Base-by-base conservation (phyloP, 2,888 invertebrate genomes). In the Asteroscopus sphinx region DNA sequence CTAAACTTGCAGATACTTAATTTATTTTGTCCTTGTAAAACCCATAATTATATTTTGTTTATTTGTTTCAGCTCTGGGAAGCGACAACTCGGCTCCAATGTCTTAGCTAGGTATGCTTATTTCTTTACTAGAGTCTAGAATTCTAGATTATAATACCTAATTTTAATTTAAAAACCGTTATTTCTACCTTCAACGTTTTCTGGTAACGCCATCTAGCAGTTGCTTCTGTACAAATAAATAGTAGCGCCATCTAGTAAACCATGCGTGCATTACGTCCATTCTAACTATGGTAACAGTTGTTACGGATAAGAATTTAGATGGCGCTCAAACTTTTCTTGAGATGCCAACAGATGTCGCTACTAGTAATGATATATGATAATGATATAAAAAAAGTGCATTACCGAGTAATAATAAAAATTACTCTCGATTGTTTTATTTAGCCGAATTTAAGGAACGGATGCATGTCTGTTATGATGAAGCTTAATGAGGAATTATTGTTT, bases 21-120 rank as follows among this genome's bases (percentile, higher is more conserved):
- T 21, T 4, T 21, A 21, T 4, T 2, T 3, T 21, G 13, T 16
- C 6, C 37, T 39, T 13, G 9, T n/a, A 52, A 39, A 30, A 7
- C 48, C 39, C 45, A 47, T 41, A 4, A 33, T 47, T 42, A 47
- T 41, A 4, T 36, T 47, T 42, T 33, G 48, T 63, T 62, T 66
- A 51, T 68, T 91, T 91, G 90, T 93, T 96, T 79, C 96, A 97
- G 97, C 90, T 96, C 97, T 85, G 96, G 96, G 77, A 96, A 97
- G 92, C 95, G 97, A 86, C 96, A 97, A 91, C 95, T 97, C 77
- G 97, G 97, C 85, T 97, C 97, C 84, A 97, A 97, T 96, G 97
- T 97, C 86, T 95, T 97, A 96, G 97, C 97, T 81, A 97, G 97
- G 97, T 97, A 94, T 53, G 72, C 12, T 6, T 25, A 28, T 36